Conservation (phyloP, 2,113 vertebrate species). For the Eonycteris spelaea region DNA sequence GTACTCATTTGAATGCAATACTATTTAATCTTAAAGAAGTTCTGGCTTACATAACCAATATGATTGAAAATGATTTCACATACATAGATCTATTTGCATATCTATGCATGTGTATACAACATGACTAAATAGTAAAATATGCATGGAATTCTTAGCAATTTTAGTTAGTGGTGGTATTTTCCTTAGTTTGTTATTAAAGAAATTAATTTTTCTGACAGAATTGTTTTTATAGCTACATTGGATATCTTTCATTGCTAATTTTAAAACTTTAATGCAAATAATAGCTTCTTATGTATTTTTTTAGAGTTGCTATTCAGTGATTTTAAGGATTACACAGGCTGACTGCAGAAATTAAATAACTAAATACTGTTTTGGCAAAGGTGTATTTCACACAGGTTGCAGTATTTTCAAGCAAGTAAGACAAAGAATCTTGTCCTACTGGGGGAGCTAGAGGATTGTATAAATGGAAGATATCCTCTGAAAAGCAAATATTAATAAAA, state of each 20-base stretch:
- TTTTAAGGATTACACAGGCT: neutral
- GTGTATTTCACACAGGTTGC: neutral
- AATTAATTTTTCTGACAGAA: neutral
- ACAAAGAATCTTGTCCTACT: neutral
- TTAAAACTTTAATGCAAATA: slow-evolving; percentile 40
- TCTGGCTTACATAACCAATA: neutral
- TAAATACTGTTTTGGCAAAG: slow-evolving; percentile 26
- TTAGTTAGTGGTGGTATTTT: neutral
- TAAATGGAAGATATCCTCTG: neutral
- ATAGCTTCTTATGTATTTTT: neutral
- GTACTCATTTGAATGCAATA: neutral
- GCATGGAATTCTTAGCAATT: neutral
- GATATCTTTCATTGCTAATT: neutral
- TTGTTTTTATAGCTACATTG: neutral
- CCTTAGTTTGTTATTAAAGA: slow-evolving; percentile 9
- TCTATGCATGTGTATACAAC: neutral
- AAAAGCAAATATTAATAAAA: slow-evolving; percentile 51
- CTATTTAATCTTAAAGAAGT: neutral
- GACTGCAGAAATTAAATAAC: neutral
- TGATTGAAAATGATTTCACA: neutral
- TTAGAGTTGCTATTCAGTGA: slow-evolving; percentile 5
- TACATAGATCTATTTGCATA: neutral
- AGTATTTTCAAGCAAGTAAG: neutral
- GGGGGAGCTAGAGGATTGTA: neutral
- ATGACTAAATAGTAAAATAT: neutral